Evolutionary conservation across 2,888 invertebrate species (phyloP).

Genomic region (Cremastobaeus sp.): DNA sequence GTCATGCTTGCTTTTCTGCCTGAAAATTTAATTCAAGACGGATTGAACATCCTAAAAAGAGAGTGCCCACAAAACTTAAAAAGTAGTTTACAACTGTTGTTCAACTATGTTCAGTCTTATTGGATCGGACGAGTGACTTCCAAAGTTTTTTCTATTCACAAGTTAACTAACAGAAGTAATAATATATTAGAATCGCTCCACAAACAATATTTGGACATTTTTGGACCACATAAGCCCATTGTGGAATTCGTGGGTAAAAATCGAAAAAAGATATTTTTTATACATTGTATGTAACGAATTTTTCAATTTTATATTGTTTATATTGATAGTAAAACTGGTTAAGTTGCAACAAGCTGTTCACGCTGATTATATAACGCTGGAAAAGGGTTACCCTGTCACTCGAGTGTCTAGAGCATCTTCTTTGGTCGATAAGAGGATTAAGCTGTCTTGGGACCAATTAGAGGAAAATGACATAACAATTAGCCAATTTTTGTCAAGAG

Average conservation of each 20-base stretch:
- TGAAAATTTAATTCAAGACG: not conserved
- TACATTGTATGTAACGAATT: too few species aligned
- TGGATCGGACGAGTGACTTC: not conserved
- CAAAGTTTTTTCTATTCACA: not conserved
- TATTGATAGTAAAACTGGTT: too few species aligned
- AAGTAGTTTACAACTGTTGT: not conserved
- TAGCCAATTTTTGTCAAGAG: too few species aligned
- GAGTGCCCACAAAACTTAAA: not conserved
- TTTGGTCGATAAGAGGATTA: too few species aligned
- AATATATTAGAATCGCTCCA: slow-evolving; percentile 1
- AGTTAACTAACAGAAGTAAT: not conserved
- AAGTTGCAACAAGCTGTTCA: too few species aligned
- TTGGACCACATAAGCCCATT: not conserved
- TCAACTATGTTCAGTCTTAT: not conserved
- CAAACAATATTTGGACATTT: not conserved
- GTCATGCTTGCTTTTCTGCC: not conserved
- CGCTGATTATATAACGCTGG: too few species aligned
- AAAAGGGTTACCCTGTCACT: too few species aligned
- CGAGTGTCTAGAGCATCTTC: too few species aligned
- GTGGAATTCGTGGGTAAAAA: not conserved
- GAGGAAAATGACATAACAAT: too few species aligned
- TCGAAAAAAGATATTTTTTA: too few species aligned
- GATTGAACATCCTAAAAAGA: not conserved
- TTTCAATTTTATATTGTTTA: too few species aligned
- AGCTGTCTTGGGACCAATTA: too few species aligned